Evolutionary conservation across 2,888 invertebrate species (phyloP), one percentile per base, ranked within the genome.

Genomic region (Endotricha flammealis): DNA sequence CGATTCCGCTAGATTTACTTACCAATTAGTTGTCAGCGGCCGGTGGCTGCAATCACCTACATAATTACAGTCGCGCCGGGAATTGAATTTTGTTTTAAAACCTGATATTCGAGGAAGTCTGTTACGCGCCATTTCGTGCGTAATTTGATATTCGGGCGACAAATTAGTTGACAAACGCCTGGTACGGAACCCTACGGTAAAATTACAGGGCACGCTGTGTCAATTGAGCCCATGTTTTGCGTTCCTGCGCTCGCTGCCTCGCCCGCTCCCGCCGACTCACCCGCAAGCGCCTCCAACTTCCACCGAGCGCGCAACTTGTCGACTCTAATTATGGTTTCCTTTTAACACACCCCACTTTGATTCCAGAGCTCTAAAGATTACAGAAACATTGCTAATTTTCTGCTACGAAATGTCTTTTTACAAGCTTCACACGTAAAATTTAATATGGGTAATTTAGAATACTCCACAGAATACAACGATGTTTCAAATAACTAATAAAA

Each of bases 81-180:
- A 75, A 73, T 80, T 74, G 64, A 74, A 80, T 78, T 79, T 72
- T 77, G 65, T 76, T 83, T 82, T 72, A 70, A 79, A 80, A 71
- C 62, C 54, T 61, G 70, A 62, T 71, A 73, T 72, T 59, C 58
- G 60, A 69, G 64, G 65, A 66, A 64, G 70, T 75, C 59, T 64
- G 78, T 79, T 77, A 72, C 81, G 72, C 71, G 74, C 76, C 75
- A 79, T 82, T 85, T 80, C 75, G 69, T 67, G 71, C 71, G 81
- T 83, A 80, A 85, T 83, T 85, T 79, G 82, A 85, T 85, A 83
- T 82, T 78, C 75, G 70, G 70, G 75, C 85, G 83, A 83, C 82
- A 83, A 85, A 85, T 85, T 83, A 80, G 80, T 77, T 71, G 63
- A 64, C 66, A 64, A 64, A 63, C 72, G 71, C 64, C 57, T 62